phyloP scores from a whole-genome alignment of 2,797 vertebrate genomes.

The Lycodopsis pacificus region DNA sequence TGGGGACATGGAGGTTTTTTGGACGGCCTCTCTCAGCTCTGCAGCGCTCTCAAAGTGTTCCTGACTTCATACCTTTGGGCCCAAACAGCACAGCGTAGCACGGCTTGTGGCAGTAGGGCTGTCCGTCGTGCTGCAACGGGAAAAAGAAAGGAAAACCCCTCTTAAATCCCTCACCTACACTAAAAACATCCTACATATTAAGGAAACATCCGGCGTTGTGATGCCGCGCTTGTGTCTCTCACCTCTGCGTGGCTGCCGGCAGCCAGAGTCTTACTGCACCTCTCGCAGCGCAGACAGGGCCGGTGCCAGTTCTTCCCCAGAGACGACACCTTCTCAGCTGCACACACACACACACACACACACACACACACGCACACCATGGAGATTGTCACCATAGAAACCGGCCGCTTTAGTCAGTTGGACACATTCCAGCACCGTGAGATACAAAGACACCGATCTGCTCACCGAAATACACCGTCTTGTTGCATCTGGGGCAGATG shows the following conservation, averaged over 20 bases:
- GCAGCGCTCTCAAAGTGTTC: not conserved
- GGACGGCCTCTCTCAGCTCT: not conserved
- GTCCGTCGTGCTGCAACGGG: conserved; percentile 84
- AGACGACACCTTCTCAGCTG: conserved; percentile 79
- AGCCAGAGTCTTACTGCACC: conserved; percentile 76
- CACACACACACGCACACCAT: conserved; percentile 37
- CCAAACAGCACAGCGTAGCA: conserved; percentile 91
- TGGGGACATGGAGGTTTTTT: not conserved
- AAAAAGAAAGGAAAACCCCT: not conserved
- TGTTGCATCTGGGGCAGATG: conserved; percentile 86
- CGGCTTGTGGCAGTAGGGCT: conserved; percentile 89
- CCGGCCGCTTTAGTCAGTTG: conserved; percentile 51
- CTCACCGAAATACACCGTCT: conserved; percentile 89
- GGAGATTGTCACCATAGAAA: conserved; percentile 57
- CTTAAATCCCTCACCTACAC: not conserved
- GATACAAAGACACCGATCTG: conserved; percentile 5
- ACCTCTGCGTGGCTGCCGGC: conserved; percentile 77
- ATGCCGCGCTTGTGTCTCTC: not conserved
- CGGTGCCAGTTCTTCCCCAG: conserved; percentile 80
- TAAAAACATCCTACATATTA: not conserved
- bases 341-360: conserved; percentile 23
- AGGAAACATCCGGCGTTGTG: not conserved
- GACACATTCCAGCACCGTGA: conserved; percentile 65
- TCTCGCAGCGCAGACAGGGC: conserved; percentile 76
- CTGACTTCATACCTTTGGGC: conserved; percentile 81